Conservation (phyloP, 2,113 vertebrate species). For the Uropsilus gracilis region DNA sequence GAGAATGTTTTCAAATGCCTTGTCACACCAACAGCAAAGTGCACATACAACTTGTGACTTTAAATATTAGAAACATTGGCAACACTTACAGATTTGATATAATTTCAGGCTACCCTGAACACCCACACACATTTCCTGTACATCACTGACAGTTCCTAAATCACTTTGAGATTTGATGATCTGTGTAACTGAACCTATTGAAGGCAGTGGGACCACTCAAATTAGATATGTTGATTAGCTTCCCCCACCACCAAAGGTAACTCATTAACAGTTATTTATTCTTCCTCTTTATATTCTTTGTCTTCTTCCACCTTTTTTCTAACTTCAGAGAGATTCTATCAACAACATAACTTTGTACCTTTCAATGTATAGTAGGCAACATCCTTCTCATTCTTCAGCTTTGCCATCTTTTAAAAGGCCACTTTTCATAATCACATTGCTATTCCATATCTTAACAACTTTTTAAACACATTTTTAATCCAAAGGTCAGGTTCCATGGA, state of each 20-base stretch:
- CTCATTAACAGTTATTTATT: conserved; percentile 78
- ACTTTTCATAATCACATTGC: conserved; percentile 89
- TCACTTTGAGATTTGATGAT: conserved; percentile 86
- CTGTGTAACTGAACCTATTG: conserved; percentile 88
- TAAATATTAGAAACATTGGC: conserved; percentile 89
- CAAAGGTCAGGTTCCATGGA: conserved; percentile 91
- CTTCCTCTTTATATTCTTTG: conserved; percentile 90
- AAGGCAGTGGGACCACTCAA: conserved; percentile 85
- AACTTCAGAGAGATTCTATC: conserved; percentile 86
- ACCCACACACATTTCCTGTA: conserved; percentile 87
- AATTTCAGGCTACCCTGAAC: conserved; percentile 86
- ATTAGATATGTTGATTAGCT: conserved; percentile 82
- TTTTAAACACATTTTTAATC: conserved; percentile 92
- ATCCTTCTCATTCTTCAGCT: conserved; percentile 87
- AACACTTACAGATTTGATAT: conserved; percentile 91
- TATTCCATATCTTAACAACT: conserved; percentile 93
- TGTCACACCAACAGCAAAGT: conserved; percentile 91
- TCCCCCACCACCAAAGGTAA: conserved; percentile 90
- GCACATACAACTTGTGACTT: conserved; percentile 76
- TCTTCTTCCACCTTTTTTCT: conserved; percentile 92
- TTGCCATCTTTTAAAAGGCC: conserved; percentile 92
- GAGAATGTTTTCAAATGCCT: conserved; percentile 92
- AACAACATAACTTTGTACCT: conserved; percentile 71
- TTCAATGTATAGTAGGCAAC: conserved; percentile 90
- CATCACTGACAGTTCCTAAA: conserved; percentile 88